Base-by-base conservation (phyloP, 2,888 invertebrate genomes). In the Baccha elongata region DNA sequence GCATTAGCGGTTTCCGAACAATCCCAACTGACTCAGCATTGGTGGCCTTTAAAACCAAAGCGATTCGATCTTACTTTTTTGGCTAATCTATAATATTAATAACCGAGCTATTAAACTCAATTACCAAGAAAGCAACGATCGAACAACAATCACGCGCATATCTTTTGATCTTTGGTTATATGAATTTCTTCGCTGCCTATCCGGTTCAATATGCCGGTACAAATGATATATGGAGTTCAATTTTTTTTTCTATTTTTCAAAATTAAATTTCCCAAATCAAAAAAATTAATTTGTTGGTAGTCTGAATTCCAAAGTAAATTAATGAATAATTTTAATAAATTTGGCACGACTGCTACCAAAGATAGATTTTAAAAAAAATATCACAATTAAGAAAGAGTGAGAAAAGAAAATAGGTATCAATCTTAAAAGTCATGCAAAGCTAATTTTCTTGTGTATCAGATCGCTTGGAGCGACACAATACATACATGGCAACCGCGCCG, bases 241-340 rank as follows among this genome's bases (percentile, higher is more conserved):
- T 35, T 7, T 6, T n/a, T 46, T 46, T 1, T 23, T 1, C 11
- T n/a, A n/a, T n/a, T n/a, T n/a, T n/a, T n/a, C n/a, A n/a, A n/a
- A n/a, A n/a, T n/a, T n/a, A n/a, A n/a, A n/a, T n/a, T n/a, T n/a
- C 6, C 26, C 69, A 74, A 29, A 53, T n/a, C 26, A 26, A 44
- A 44, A 23, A 7, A 17, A 10, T 10, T 7, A 11, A 32, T 19
- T 11, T 53, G 1, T 32, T 35, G 35, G 19, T 19, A 53, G 19
- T 52, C 1, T 52, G 29, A 29, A 29, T 29, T 52, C 15, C 6
- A 53, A 52, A 32, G 29, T 32, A 19, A 7, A 19, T 35, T 53
- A 35, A 53, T 81, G 72, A 83, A 76, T n/a, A n/a, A n/a, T 83
- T 83, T 65, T 68, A 62, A 67, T 55, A 62, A 62, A 67, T 68